Evolutionary conservation across 2,797 vertebrate species (phyloP).

Genomic region (Cynopterus sphinx): DNA sequence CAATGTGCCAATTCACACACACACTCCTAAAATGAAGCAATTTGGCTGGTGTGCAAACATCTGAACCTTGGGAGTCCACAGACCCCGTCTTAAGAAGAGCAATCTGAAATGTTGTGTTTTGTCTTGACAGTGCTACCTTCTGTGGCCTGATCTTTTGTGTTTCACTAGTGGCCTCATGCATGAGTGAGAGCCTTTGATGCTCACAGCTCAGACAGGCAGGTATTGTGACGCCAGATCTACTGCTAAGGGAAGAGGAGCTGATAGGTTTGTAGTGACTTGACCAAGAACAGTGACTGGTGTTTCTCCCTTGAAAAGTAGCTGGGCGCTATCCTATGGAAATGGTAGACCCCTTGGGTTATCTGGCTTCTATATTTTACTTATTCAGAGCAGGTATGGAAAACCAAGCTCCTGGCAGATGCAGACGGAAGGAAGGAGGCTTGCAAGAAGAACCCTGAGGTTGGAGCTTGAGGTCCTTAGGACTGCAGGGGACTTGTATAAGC

Average conservation of each 20-base stretch:
- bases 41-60: not conserved
- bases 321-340: not conserved
- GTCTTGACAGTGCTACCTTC: accelerated
- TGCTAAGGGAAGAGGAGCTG: not conserved
- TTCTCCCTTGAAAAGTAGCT: not conserved
- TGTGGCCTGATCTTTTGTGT: not conserved
- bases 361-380: not conserved
- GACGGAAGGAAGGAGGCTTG: accelerated
- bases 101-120: not conserved
- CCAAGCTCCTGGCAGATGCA: not conserved
- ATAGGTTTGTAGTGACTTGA: not conserved
- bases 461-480: not conserved
- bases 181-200: not conserved
- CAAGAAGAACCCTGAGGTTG: not conserved
- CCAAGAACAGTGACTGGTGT: too few relatives aligned
- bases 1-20: not conserved
- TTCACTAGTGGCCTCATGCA: not conserved
- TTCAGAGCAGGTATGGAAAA: not conserved
- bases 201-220: not conserved
- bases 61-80: not conserved
- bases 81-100: not conserved
- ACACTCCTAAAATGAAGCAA: not conserved
- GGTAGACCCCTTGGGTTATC: not conserved
- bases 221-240: not conserved
- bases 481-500: not conserved